Evolutionary conservation across 1,140 invertebrate species (phyloP).

Genomic region (Trichoplusia ni): DNA sequence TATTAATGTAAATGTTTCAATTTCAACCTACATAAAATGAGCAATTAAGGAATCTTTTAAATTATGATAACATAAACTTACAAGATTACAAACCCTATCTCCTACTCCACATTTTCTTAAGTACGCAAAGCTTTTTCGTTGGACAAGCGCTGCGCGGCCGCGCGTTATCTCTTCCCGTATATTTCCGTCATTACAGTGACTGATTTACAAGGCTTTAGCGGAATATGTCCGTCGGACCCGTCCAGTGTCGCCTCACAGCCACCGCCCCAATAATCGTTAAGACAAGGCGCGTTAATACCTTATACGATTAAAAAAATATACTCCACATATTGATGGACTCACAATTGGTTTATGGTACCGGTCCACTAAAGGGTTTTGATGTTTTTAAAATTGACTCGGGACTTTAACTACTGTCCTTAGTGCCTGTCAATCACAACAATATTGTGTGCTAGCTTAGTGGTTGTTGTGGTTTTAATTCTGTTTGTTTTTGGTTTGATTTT

Average conservation of each 20-base stretch:
- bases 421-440: no score
- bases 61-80: no score
- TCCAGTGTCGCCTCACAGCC: conserved; percentile 36
- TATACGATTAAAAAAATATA: conserved; percentile 31
- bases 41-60: no score
- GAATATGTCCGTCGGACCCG: conserved; percentile 32
- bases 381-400: no score
- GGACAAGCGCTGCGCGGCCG: not conserved
- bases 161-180: conserved; percentile 33
- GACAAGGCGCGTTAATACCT: conserved; percentile 48
- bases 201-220: conserved; percentile 56
- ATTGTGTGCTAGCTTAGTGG: no score
- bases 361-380: no score
- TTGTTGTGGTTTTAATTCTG: no score
- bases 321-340: conserved; percentile 31
- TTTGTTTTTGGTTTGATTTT: no score
- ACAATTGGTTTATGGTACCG: conserved; percentile 37
- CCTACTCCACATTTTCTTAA: not conserved
- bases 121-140: not conserved
- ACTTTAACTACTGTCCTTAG: no score
- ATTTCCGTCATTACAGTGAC: conserved; percentile 43
- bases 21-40: no score
- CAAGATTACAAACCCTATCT: not conserved
- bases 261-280: conserved; percentile 60
- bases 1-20: no score